A percentile compares a stretch with the other conserved stretches of the same genome.
phyloP scores from a whole-genome alignment of 2,113 vertebrate genomes.

The Eira barbara region DNA sequence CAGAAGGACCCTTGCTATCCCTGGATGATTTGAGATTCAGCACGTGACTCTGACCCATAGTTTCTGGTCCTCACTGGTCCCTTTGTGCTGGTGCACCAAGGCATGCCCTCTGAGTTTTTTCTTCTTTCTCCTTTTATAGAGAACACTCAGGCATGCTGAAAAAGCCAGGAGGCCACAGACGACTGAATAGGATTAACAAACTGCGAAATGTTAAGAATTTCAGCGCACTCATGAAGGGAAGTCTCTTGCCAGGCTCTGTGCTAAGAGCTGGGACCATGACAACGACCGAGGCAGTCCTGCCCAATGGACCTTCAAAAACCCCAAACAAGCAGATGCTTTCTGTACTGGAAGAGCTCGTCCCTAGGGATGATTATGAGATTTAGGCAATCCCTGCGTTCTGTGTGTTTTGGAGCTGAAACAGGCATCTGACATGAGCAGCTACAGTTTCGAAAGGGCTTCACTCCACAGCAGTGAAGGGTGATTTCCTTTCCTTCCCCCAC shows the following conservation, averaged over 20 bases:
- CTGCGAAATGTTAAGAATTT: neutral
- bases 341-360: neutral
- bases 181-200: neutral
- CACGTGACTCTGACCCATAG: neutral
- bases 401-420: neutral
- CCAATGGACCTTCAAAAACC: neutral
- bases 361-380: neutral
- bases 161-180: neutral
- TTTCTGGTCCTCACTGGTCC: neutral
- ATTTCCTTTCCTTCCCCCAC: neutral
- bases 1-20: neutral
- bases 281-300: neutral
- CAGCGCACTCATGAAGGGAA: neutral
- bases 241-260: neutral
- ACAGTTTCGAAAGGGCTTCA: neutral
- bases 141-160: neutral
- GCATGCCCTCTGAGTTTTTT: neutral
- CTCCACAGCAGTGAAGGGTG: accelerated
- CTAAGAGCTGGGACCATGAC: neutral
- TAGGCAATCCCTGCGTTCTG: neutral
- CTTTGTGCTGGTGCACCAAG: neutral
- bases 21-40: no score
- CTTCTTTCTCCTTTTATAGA: neutral
- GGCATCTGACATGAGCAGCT: neutral
- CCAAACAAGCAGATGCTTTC: neutral